Evolutionary conservation across 2,797 vertebrate genomes (phyloP).

Genomic region (Geotrypetes seraphini): DNA sequence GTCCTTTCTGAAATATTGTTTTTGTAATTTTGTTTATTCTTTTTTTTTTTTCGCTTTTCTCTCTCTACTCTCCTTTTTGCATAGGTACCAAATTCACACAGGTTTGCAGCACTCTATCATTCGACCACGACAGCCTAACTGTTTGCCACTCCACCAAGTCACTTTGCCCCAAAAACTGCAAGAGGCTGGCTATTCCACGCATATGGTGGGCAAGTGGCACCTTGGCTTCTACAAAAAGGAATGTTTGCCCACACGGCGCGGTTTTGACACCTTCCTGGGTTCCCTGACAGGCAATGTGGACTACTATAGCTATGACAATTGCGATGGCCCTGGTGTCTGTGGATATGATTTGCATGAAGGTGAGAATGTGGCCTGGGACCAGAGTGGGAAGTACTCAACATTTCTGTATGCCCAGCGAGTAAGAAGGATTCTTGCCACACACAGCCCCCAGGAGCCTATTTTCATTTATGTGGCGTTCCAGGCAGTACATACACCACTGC

Average conservation of each 20-base stretch:
- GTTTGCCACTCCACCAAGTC: slow-evolving; percentile 81
- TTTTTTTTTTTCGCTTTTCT: slow-evolving; percentile 3
- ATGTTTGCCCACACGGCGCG: slow-evolving; percentile 85
- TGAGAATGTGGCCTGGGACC: slow-evolving; percentile 81
- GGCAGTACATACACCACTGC: slow-evolving; percentile 88
- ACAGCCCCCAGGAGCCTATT: slow-evolving; percentile 68
- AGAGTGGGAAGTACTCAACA: slow-evolving; percentile 88
- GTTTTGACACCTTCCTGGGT: slow-evolving; percentile 90
- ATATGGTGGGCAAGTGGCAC: slow-evolving; percentile 98
- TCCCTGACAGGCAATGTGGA: slow-evolving; percentile 91
- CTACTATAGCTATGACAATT: slow-evolving; percentile 90
- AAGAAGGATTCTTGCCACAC: slow-evolving; percentile 80
- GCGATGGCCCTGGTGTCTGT: slow-evolving; percentile 79
- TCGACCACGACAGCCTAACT: slow-evolving; percentile 88
- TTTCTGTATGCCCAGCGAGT: slow-evolving; percentile 82
- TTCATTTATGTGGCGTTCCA: slow-evolving; percentile 95
- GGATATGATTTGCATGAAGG: slow-evolving; percentile 91
- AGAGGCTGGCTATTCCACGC: slow-evolving; percentile 85
- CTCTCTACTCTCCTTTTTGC: neutral
- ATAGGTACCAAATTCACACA: slow-evolving; percentile 95
- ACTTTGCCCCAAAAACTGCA: slow-evolving; percentile 89
- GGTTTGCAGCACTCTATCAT: slow-evolving; percentile 97
- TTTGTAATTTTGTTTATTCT: neutral
- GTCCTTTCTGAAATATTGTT: too few species aligned
- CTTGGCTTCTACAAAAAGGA: slow-evolving; percentile 94